Base-by-base conservation (phyloP, 1,140 invertebrate genomes). In the Pectinophora gossypiella region DNA sequence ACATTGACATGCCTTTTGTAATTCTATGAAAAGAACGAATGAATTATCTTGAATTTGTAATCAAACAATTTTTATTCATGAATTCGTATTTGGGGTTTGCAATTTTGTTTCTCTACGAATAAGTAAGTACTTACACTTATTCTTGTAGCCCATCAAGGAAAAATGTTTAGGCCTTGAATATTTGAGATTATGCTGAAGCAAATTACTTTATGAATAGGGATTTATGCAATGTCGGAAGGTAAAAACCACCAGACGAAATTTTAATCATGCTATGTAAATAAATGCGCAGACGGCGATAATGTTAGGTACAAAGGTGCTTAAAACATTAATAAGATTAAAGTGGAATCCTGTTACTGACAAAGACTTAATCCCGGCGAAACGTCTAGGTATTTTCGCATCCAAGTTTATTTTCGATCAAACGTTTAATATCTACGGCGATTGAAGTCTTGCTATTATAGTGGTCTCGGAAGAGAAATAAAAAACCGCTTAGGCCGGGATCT, bases 381-480 rank as follows among this genome's bases (percentile, higher is more conserved):
- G n/a, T n/a, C n/a, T n/a, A n/a, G n/a, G n/a, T n/a, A n/a, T n/a
- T n/a, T n/a, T n/a, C n/a, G n/a, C n/a, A n/a, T n/a, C n/a, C n/a
- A n/a, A n/a, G n/a, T n/a, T n/a, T n/a, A n/a, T n/a, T n/a, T n/a
- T n/a, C n/a, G n/a, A n/a, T n/a, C n/a, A n/a, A n/a, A n/a, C n/a
- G n/a, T 32, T 32, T 32, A 32, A 9, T 12, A 32, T 32, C 27
- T 12, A 32, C 27, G 9, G 2, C 27, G n/a, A 12, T 32, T 32
- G 27, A 3, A 32, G 27, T 19, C 22, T 58, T 48, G 69, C 72
- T 72, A 74, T 70, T 75, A 75, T 74, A 69, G 61, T 69, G 60
- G 58, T 57, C 62, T 60, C n/a, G 62, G 47, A 60, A 75, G 73
- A 69, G 70, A 73, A 80, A 78, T 70, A 65, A 73, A 74, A 64